These are phyloP conservation scores for Altica lythri DNA, from an alignment of 2,888 invertebrate species.

Conservation along the genomic window DNA sequence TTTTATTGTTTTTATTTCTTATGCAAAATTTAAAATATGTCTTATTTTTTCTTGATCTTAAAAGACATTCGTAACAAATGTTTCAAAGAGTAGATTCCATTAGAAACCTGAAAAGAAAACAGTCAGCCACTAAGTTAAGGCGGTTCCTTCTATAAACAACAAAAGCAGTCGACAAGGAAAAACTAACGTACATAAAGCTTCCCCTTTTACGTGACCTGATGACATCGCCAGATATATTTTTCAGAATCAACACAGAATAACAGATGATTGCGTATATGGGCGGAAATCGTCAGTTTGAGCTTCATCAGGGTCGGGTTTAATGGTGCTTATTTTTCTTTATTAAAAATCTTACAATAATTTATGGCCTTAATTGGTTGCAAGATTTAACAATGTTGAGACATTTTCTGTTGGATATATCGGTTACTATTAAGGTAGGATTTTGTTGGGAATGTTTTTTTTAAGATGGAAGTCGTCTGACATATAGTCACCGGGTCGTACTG, in stretches of 20 bases:
- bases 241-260: conserved; percentile 26
- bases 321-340: background rate
- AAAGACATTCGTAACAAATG: conserved; percentile 4
- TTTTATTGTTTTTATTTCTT: no score
- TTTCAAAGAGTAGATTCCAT: conserved; percentile 15
- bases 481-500: no score
- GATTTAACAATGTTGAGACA: no score
- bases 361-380: no score
- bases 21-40: no score
- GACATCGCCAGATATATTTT: conserved; percentile 28
- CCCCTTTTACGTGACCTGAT: conserved; percentile 23
- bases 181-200: conserved; percentile 18
- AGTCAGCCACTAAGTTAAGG: conserved; percentile 11
- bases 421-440: no score
- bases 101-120: conserved; percentile 16
- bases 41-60: background rate
- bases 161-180: conserved; percentile 15
- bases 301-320: conserved; percentile 3
- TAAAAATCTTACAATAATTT: no score
- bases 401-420: no score
- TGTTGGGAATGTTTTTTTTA: no score
- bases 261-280: conserved; percentile 37
- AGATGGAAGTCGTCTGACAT: no score
- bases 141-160: conserved; percentile 16
- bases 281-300: conserved; percentile 35